These are phyloP conservation scores for Callinectes sapidus DNA, from an alignment of 2,888 invertebrate species.

Conservation along the genomic window DNA sequence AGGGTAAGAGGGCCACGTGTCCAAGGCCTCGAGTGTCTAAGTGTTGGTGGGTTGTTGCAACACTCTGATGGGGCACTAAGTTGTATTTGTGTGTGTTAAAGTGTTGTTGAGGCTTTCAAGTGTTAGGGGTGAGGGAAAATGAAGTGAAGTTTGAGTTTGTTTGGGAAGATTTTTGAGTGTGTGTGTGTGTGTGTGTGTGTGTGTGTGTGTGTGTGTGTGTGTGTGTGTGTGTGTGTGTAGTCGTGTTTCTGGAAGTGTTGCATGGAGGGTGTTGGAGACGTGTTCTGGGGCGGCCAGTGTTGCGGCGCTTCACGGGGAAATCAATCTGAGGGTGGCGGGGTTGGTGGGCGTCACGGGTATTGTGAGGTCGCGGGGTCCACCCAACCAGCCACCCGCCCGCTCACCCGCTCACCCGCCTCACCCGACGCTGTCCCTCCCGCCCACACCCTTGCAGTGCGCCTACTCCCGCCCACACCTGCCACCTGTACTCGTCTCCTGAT, in stretches of 20 bases:
- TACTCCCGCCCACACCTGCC: neutral
- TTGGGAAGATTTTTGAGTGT: neutral
- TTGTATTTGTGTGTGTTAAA: neutral
- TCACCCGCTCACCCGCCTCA: neutral
- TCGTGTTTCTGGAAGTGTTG: neutral
- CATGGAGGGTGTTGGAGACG: neutral
- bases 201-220: slow-evolving; percentile 12
- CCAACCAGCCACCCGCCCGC: neutral
- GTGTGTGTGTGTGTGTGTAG: neutral
- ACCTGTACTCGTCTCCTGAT: neutral
- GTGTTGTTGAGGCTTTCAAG: neutral
- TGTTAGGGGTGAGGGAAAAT: neutral
- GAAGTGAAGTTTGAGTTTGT: neutral
- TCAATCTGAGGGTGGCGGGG: slow-evolving; percentile 22
- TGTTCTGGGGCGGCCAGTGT: neutral
- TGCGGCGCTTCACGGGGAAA: slow-evolving; percentile 29
- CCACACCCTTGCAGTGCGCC: slow-evolving; percentile 10
- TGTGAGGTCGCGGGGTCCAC: slow-evolving; percentile 9
- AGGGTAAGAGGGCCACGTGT: neutral
- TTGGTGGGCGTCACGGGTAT: slow-evolving; percentile 22
- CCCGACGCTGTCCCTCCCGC: neutral
- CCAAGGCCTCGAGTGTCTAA: neutral
- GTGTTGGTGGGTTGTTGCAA: neutral
- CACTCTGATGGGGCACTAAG: neutral
- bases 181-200: slow-evolving; percentile 6